phyloP scores from a whole-genome alignment of 2,888 invertebrate genomes.

The Neoascia interrupta region DNA sequence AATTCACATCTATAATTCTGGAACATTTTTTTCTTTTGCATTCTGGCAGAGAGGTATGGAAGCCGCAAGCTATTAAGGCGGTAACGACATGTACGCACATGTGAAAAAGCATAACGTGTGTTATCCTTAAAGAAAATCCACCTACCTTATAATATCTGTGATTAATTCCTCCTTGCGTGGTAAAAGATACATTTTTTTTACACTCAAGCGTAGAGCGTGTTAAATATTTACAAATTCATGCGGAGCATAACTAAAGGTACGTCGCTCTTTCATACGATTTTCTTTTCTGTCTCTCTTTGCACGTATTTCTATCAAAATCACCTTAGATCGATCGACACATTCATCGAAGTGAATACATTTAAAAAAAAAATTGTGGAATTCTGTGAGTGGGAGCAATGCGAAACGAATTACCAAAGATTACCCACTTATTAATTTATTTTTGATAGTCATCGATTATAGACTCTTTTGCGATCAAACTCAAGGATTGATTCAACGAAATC shows the following conservation, averaged over 20 bases:
- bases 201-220: constrained; percentile 23
- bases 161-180: constrained; percentile 10
- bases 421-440: constrained; percentile 54
- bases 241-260: constrained; percentile 40
- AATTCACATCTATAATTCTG: background rate
- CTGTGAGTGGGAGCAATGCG: constrained; percentile 22
- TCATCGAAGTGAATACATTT: constrained; percentile 27
- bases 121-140: constrained; percentile 37
- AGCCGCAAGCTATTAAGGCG: constrained; percentile 39
- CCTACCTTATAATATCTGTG: constrained; percentile 44
- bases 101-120: background rate
- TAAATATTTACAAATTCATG: constrained; percentile 53
- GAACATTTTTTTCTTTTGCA: constrained; percentile 26
- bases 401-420: constrained; percentile 12
- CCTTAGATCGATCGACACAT: constrained; percentile 36
- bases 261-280: constrained; percentile 12
- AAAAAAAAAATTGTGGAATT: constrained; percentile 12
- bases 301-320: constrained; percentile 39
- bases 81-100: constrained; percentile 10
- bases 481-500: constrained; percentile 1
- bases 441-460: constrained; percentile 47
- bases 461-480: no score
- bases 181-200: constrained; percentile 18
- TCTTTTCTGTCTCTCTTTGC: constrained; percentile 1
- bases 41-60: constrained; percentile 27